These are phyloP conservation scores for Gobionotothen gibberifrons DNA, from an alignment of 2,797 vertebrate genomes.

Conservation along the genomic window DNA sequence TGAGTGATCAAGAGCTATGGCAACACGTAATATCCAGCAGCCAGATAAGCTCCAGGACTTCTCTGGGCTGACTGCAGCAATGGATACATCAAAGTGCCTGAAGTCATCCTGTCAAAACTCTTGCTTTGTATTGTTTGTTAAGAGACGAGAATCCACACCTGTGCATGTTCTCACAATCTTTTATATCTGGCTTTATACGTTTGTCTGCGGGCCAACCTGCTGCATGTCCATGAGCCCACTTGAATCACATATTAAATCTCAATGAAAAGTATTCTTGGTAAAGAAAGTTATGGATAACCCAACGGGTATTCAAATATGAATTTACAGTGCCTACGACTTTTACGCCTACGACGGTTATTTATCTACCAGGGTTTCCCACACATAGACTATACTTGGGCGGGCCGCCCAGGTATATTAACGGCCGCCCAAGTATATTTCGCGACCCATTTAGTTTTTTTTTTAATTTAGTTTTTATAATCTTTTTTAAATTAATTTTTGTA, in stretches of 20 bases:
- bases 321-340: slow-evolving; percentile 1
- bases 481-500: too few species aligned
- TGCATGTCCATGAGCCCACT: slow-evolving; percentile 17
- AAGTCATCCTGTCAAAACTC: slow-evolving; percentile 9
- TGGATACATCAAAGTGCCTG: slow-evolving; percentile 26
- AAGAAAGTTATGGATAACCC: slow-evolving; percentile 25
- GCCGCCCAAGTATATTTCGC: too few species aligned
- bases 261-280: slow-evolving; percentile 24
- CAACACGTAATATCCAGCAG: slow-evolving; percentile 52
- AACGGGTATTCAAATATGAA: background rate
- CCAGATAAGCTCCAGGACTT: slow-evolving; percentile 67
- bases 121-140: slow-evolving; percentile 28
- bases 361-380: too few species aligned
- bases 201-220: slow-evolving; percentile 13
- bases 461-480: too few species aligned
- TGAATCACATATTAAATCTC: slow-evolving; percentile 29
- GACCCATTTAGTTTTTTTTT: too few species aligned
- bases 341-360: background rate
- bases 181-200: background rate
- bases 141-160: slow-evolving; percentile 4
- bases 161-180: background rate
- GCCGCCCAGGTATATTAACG: too few species aligned
- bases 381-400: too few species aligned
- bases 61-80: slow-evolving; percentile 38
- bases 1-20: slow-evolving; percentile 45